Base-by-base conservation (phyloP, 2,113 vertebrate genomes). In the Pheucticus melanocephalus region DNA sequence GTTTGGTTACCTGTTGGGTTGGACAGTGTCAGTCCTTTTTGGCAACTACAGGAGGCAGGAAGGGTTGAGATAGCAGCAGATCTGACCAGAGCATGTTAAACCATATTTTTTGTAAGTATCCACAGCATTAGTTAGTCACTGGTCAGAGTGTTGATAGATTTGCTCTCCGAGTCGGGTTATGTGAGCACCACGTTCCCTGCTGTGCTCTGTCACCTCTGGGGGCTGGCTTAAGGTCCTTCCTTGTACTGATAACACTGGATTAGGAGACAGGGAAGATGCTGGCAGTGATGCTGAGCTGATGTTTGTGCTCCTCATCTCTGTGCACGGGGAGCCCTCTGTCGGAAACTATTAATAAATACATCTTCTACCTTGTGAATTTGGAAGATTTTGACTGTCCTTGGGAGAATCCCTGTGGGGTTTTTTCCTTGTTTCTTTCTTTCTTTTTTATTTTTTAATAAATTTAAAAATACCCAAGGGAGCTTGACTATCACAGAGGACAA, bases 161-260 rank as follows among this genome's bases (percentile, higher is more conserved):
- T 75, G 11, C 47, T 40, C 21, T 61, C 39, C 0, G 3, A 60
- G 45, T 12, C 18, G 24, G 0, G 0, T 2, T 40, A 14, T 27
- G 45, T 19, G 15, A 60, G 11, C 16, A 68, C 11, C 37, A 22
- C 10, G 0, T 69, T 54, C 12, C 19, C 53, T 61, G n/a, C 54
- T 40, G 53, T 27, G 20, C 21, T 40, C 20, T 68, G 18, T 19
- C 14, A 9, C 4, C 24, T 45, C 53, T 60, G 20, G 21, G 33
- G n/a, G 16, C 30, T 53, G 45, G 16, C 20, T 61, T 35, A 53
- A 40, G 12, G 10, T 33, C 6, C 2, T 40, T 53, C 53, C 39
- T 45, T n/a, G n/a, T 30, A 4, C 21, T 40, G 54, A 21, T 82
- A 9, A 9, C 39, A 7, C 6, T 15, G 63, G 21, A 8, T 47